Base-by-base conservation (phyloP, 2,113 vertebrate genomes). In the Nematolebias whitei region DNA sequence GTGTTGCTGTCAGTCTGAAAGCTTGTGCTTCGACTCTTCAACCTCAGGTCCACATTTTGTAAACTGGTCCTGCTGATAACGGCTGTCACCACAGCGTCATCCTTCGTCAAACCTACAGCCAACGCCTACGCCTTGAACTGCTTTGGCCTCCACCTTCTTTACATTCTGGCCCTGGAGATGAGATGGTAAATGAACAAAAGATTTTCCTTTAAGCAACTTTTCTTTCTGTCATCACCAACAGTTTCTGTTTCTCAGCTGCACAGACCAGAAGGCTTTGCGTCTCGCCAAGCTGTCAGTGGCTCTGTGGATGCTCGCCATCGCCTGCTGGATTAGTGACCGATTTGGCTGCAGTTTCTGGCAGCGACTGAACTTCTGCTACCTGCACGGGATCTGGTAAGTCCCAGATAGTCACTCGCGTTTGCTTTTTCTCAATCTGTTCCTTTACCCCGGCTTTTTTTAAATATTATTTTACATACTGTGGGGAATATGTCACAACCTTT, bases 351-450 rank as follows among this genome's bases (percentile, higher is more conserved):
- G 89, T 43, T 92, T 98, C 82, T 99, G 97, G 94, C 94, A 95
- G 56, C 83, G 63, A 15, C 71, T 98, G 23, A 89, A 94, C 86
- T 99, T 99, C 85, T 93, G 89, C 83, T 99, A 98, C 85, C 81
- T 99, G 44, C 96, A 99, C 18, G 94, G 95, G 68, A 89, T 99
- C 84, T 99, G 97, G 97, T 98, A 86, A 91, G 93, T 69, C n/a
- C 29, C 23, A 5, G 1, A 2, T 63, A 26, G 11, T 16, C 1
- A 12, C 1, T 44, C 9, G 54, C 10, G 23, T n/a, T 40, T 35
- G 12, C 19, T 5, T 53, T 6, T 43, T 22, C 20, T 3, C 32
- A 18, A 7, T 19, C 1, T n/a, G 1, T 18, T 43, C 1, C 14
- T 14, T 7, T 50, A 39, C 0, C 16, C 23, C 26, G 50, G 18